A percentile compares a stretch with the other conserved stretches of the same genome.
Conservation (phyloP, 2,797 vertebrate species). For the Micropoecilia bifurca region DNA sequence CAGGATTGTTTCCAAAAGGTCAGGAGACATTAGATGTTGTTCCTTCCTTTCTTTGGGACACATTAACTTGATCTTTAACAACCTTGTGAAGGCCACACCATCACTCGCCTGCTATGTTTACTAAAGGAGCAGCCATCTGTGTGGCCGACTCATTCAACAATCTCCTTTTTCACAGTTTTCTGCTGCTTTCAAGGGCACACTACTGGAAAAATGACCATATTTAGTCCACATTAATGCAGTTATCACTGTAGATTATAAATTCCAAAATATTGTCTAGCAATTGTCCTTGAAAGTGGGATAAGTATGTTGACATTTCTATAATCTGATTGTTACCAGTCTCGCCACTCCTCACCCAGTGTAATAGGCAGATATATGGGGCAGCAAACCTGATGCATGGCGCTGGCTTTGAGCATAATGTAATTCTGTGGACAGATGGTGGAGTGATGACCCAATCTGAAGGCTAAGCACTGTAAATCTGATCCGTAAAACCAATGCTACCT, state of each 20-base stretch:
- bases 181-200: constrained; percentile 10
- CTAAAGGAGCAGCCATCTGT: constrained; percentile 39
- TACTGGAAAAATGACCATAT: constrained; percentile 9
- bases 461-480: constrained; percentile 56
- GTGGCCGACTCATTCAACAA: constrained; percentile 19
- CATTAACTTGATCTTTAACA: constrained; percentile 61
- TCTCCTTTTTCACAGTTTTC: constrained; percentile 18
- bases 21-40: constrained; percentile 14
- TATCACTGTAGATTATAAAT: constrained; percentile 15
- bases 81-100: constrained; percentile 40
- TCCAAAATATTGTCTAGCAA: constrained; percentile 18
- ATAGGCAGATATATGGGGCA: constrained; percentile 53
- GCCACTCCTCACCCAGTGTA: constrained; percentile 57
- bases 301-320: constrained; percentile 48
- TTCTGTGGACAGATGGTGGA: constrained; percentile 68
- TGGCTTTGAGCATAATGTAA: constrained; percentile 70
- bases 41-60: constrained; percentile 40
- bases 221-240: neutral
- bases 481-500: constrained; percentile 41
- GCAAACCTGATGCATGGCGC: constrained; percentile 69
- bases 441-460: constrained; percentile 72
- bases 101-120: constrained; percentile 56
- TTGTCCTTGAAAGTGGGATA: constrained; percentile 37
- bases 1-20: constrained; percentile 37
- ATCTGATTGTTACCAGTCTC: constrained; percentile 54